Evolutionary conservation across 2,888 invertebrate genomes (phyloP), one percentile per base, ranked within the genome.

Genomic region (Zaprionus lineosus): DNA sequence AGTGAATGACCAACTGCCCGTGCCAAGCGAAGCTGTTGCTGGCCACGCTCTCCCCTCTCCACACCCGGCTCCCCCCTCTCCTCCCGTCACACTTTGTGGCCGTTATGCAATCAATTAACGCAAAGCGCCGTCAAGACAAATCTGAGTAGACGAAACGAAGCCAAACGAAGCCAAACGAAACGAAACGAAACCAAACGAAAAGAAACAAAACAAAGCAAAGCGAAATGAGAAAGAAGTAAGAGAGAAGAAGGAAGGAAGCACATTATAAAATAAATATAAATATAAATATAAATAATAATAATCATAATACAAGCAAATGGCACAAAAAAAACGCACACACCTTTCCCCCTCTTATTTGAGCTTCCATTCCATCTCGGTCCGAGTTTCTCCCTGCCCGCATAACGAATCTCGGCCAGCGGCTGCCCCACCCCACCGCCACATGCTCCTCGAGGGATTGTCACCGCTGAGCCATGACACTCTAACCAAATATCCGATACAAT

Each of bases 101-200:
- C 41, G 52, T 79, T 86, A 81, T 81, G 79, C 71, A 81, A 81
- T 86, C 85, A 81, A 81, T 81, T 81, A 86, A 84, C 79, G 77
- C 84, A 73, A 78, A 67, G 74, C 44, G 43, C 51, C 56, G 37
- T 43, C 55, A 40, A 72, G 52, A 55, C 57, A 41, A 50, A 67
- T 47, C 51, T 40, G 51, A 51, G 26, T 31, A 39, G n/a, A 24
- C 43, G 31, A 52, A 46, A 21, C 31, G 34, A 37, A 33, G 44
- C 41, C 18, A 44, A 43, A 41, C 39, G n/a, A 53, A 66, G 43
- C 3, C 26, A 14, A 39, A 43, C 11, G 36, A 28, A 63, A 39
- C 44, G 31, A 55, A 55, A 43, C 46, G 29, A 46, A 48, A 19
- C 44, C 31, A 33, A 26, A 48, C n/a, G 34, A 33, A 43, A 43